Percentiles rank a stretch among this genome's conserved stretches.
These are phyloP conservation scores for Tetranychus piercei DNA, from an alignment of 2,888 invertebrate genomes.

Conservation along the genomic window DNA sequence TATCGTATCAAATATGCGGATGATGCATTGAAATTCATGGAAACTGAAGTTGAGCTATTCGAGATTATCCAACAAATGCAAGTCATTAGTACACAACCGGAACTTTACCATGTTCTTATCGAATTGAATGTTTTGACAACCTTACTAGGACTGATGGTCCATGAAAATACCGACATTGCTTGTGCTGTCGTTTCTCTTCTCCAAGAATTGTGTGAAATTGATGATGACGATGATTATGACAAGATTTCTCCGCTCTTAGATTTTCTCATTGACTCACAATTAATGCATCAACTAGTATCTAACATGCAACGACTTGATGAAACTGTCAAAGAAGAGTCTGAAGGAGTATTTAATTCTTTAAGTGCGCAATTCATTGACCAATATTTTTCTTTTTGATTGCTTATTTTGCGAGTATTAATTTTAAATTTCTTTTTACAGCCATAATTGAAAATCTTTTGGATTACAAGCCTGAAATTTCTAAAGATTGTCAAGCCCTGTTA, in stretches of 20 bases:
- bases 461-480: slow-evolving; percentile 58
- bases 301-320: slow-evolving; percentile 86
- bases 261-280: slow-evolving; percentile 68
- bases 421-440: slow-evolving; percentile 38
- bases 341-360: slow-evolving; percentile 85
- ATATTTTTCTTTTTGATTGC: slow-evolving; percentile 11
- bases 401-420: slow-evolving; percentile 5
- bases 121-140: slow-evolving; percentile 73
- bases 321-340: slow-evolving; percentile 72
- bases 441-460: slow-evolving; percentile 90
- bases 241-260: slow-evolving; percentile 72
- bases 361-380: slow-evolving; percentile 36
- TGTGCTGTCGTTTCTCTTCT: slow-evolving; percentile 54
- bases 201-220: slow-evolving; percentile 84
- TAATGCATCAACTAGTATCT: slow-evolving; percentile 71
- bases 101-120: slow-evolving; percentile 75
- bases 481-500: slow-evolving; percentile 74
- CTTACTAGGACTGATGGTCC: slow-evolving; percentile 71
- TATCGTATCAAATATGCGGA: slow-evolving; percentile 96
- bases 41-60: slow-evolving; percentile 84
- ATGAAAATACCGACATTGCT: slow-evolving; percentile 75
- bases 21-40: slow-evolving; percentile 85
- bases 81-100: slow-evolving; percentile 81
- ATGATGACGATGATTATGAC: slow-evolving; percentile 70
- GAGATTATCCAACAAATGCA: slow-evolving; percentile 74